Evolutionary conservation across 92 coral and sea anemone species (phyloP).

Genomic region (Scolanthus callimorphus): DNA sequence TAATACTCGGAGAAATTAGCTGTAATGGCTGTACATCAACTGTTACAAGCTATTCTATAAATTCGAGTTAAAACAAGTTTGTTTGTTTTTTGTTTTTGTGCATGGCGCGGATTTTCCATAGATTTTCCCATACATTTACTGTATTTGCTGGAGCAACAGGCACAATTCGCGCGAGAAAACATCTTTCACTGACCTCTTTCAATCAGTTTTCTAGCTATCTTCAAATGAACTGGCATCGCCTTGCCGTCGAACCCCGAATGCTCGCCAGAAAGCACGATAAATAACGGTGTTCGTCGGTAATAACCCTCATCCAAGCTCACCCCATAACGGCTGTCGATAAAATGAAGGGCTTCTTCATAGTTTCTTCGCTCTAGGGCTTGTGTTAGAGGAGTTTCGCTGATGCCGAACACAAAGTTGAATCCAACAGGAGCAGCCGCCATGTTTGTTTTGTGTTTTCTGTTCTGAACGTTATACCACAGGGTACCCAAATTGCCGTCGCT

Average conservation of each 20-base stretch:
- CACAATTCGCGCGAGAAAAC: no score
- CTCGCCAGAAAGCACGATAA: conserved; percentile 80
- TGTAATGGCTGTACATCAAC: no score
- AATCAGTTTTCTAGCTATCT: conserved; percentile 65
- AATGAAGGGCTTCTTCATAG: conserved; percentile 66
- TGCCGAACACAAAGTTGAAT: conserved; percentile 78
- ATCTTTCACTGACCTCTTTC: conserved; percentile 61
- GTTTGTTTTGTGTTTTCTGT: no score
- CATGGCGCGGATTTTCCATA: no score
- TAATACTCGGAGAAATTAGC: no score
- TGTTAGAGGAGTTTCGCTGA: conserved; percentile 77
- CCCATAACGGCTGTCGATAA: conserved; percentile 67
- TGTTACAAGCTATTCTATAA: no score
- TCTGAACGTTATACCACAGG: no score
- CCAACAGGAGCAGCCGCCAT: conserved; percentile 66
- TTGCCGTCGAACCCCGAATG: conserved; percentile 57
- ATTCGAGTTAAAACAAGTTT: no score
- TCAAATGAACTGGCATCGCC: conserved; percentile 75
- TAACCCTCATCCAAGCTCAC: conserved; percentile 74
- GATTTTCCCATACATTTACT: no score
- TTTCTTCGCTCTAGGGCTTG: conserved; percentile 65
- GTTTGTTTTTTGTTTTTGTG: no score
- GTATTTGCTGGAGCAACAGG: no score
- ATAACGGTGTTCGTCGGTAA: conserved; percentile 74
- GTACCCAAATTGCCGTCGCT: no score